These are phyloP conservation scores for Trigoniulus corallinus DNA, from an alignment of 1,140 invertebrate species.

Conservation along the genomic window DNA sequence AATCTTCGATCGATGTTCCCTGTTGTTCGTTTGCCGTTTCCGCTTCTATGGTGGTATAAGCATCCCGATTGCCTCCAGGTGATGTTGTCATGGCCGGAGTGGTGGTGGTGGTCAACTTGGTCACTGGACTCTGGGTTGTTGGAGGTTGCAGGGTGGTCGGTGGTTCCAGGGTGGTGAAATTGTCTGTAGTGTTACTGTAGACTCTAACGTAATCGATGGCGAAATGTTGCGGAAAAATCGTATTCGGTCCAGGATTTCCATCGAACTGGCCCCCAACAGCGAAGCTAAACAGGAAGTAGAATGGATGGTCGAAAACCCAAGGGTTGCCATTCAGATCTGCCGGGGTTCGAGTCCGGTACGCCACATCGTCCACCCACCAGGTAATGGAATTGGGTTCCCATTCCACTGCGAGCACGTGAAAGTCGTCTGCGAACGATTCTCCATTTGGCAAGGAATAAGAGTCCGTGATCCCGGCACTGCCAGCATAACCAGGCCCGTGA, in stretches of 20 bases:
- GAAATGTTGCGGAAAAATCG: conserved; percentile 12
- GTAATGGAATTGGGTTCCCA: conserved; percentile 9
- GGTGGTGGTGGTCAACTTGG: not conserved
- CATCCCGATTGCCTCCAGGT: not conserved
- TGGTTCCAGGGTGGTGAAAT: not conserved
- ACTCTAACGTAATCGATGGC: conserved; percentile 5
- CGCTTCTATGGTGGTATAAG: not conserved
- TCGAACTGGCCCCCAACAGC: conserved; percentile 16
- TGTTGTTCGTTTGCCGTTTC: not conserved
- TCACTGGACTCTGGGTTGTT: not conserved
- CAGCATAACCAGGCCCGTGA: not conserved
- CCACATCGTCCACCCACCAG: not conserved
- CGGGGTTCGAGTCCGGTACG: not conserved
- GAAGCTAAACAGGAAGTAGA: not conserved
- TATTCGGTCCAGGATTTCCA: conserved; percentile 9
- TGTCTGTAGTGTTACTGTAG: not conserved
- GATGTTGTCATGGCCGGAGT: not conserved
- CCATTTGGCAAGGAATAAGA: not conserved
- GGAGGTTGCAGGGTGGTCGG: too few relatives aligned
- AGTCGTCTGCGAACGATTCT: conserved; percentile 9
- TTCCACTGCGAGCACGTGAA: conserved; percentile 19
- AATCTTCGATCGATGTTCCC: not conserved
- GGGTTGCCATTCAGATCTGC: not conserved
- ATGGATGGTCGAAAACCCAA: not conserved
- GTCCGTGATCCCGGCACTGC: not conserved